Percentiles rank a stretch among this genome's conserved stretches.
Evolutionary conservation across 2,113 vertebrate species (phyloP).

Genomic region (Rhinichthys klamathensis): DNA sequence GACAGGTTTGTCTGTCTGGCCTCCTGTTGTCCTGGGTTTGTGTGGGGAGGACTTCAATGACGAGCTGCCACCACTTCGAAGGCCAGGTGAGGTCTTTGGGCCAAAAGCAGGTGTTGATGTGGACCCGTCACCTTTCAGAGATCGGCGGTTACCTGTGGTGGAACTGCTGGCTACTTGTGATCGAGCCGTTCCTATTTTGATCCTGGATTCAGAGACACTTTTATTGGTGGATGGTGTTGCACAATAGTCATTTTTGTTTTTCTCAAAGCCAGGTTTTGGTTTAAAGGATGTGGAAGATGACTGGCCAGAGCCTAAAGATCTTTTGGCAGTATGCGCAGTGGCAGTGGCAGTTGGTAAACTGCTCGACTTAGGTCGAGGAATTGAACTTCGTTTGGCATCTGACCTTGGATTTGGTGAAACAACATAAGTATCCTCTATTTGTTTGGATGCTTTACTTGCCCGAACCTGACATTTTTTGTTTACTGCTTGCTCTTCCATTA

Average conservation of each 20-base stretch:
- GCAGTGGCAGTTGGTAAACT: constrained; percentile 39
- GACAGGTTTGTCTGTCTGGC: constrained; percentile 30
- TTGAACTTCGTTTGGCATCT: constrained; percentile 58
- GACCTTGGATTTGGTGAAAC: constrained; percentile 32
- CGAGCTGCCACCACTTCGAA: constrained; percentile 45
- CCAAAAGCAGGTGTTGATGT: neutral
- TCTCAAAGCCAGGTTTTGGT: constrained; percentile 12
- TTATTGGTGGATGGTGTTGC: constrained; percentile 10
- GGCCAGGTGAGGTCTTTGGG: constrained; percentile 46
- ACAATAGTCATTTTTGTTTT: constrained; percentile 22
- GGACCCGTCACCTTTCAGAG: constrained; percentile 37
- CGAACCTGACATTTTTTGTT: constrained; percentile 3
- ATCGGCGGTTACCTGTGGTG: neutral
- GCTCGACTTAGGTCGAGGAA: constrained; percentile 60
- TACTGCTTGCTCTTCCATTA: neutral
- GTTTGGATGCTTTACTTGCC: neutral
- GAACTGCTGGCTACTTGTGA: constrained; percentile 24
- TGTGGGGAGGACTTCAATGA: constrained; percentile 46
- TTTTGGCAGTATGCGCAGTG: constrained; percentile 44
- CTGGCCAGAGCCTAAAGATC: constrained; percentile 54
- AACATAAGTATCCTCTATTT: neutral
- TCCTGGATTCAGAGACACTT: constrained; percentile 9
- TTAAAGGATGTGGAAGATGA: constrained; percentile 18
- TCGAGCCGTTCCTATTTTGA: constrained; percentile 47
- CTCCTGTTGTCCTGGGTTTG: constrained; percentile 38